Evolutionary conservation across 2,797 vertebrate genomes (phyloP), one percentile per base, ranked within the genome.

Genomic region (Macropus fuliginosus): DNA sequence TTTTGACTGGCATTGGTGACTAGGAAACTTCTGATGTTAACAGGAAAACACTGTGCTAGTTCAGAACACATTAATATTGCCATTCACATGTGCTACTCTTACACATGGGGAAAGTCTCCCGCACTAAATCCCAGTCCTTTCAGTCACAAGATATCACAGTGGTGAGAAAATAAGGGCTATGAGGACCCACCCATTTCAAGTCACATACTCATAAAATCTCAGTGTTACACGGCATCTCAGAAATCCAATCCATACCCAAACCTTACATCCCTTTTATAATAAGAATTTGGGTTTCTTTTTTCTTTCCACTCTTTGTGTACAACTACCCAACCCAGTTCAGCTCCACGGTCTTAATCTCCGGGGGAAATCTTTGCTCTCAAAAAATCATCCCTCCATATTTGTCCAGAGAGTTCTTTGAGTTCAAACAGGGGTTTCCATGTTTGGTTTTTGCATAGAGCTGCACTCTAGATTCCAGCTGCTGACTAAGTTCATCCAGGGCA

Each of bases 401-500:
- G 31, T 91, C 94, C 10, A 94, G 59, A 1, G 93, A 91, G 89
- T 55, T 8, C 56, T 5, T 90, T 92, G 93, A 93, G 95, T 94
- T 92, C 74, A 87, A 87, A 50, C 21, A 11, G 21, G 40, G 40
- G 92, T 18, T 96, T 92, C 89, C 91, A 18, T 92, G 92, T 59
- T 94, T 8, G 40, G 94, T 11, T 93, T 96, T 95, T 55, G 95
- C 59, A 95, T 91, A 92, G 95, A 98, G 94, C 92, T 56, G 97
- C 90, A 92, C 97, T 93, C 98, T 97, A 87, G 97, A 93, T 91
- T 98, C 98, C 66, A 99, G 98, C 91, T 98, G 98, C 96, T 98
- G 97, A 31, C 98, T 98, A 91, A 99, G 97, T 90, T 99, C 98
- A 94, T 99, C 98, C 98, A 99, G 98, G 0, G 98, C 98, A 18